Base-by-base conservation (phyloP, 1,140 invertebrate genomes). In the Sesamia nonagrioides region DNA sequence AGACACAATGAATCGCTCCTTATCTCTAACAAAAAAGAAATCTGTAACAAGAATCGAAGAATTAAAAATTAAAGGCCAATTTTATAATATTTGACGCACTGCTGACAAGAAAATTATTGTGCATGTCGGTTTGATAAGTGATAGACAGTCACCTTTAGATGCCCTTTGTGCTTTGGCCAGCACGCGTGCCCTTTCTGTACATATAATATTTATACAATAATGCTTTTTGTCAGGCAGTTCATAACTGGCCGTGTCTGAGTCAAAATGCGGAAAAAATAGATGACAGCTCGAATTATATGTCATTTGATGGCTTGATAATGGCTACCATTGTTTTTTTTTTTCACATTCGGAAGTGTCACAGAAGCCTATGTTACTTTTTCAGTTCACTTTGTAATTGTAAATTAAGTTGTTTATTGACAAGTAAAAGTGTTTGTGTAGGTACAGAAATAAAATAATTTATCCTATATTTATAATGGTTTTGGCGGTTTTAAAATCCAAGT, bases 61-160 rank as follows among this genome's bases (percentile, higher is more conserved):
- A 63, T 52, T 35, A 27, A 54, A 66, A 66, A 76, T 66, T 52
- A 76, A 21, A 37, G 48, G n/a, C 11, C 66, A 69, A 69, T 69
- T 69, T 69, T 48, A 66, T 21, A 50, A 40, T 56, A 40, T 56
- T 66, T 63, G 37, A 69, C 60, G 33, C 48, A 42, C 7, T 66
- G 52, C n/a, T 63, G 80, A 85, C 82, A 85, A 74, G 84, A 82
- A 83, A 85, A 85, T 79, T 63, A 72, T 74, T 63, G 42, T 73
- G 48, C 54, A 45, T 79, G 69, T 73, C 77, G 37, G 58, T 54
- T 73, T 6, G 52, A 74, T 66, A 18, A 84, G 81, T 89, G 89
- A 90, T 88, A 54, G 89, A 87, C 86, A 82, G 56, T 86, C 82
- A 88, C 89, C 86, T 89, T 90, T 90, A 52, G 45, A 42, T 77